Base-by-base conservation (phyloP, 2,888 invertebrate genomes). In the Drymonia ruficornis region DNA sequence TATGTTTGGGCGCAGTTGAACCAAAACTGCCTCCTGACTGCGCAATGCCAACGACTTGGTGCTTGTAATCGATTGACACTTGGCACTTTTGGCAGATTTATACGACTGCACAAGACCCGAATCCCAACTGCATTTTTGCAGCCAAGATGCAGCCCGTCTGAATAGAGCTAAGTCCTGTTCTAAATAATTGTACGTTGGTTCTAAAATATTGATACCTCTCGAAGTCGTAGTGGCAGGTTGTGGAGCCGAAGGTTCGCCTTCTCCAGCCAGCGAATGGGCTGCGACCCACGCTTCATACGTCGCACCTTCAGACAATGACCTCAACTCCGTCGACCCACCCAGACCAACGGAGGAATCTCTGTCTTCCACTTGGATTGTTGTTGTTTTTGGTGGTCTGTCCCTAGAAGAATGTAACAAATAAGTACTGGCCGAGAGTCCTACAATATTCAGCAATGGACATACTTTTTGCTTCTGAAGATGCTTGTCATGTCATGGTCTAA, bases 251-350 rank as follows among this genome's bases (percentile, higher is more conserved):
- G 96, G 94, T 80, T 96, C 96, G 0, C 96, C 96, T 84, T 97
- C 97, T 0, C 97, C 98, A 3, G 96, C 94, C 0, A 94, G 94
- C 0, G 97, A 97, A 62, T 96, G 96, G 0, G 97, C 97, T 1
- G 97, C 95, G 2, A 97, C 96, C 96, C 97, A 97, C 76, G 98
- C 97, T 80, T 97, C 96, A 79, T 98, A 98, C 43, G 96, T 94
- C 69, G 96, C 95, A 69, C 95, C 95, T 81, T 96, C 96, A 49
- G 94, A 94, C 56, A 97, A 88, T 43, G 95, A 94, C 31, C 96
- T 89, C 42, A 95, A 91, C 82, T 96, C 96, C 58, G 94, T 94
- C 4, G 93, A 93, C 0, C 93, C 93, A 13, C 90, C 93, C 4
- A 93, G 67, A 6, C 93, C 93, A 0, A 93, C 88, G 3, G 83